Conservation (phyloP, 2,797 vertebrate species). For the Varecia variegata region DNA sequence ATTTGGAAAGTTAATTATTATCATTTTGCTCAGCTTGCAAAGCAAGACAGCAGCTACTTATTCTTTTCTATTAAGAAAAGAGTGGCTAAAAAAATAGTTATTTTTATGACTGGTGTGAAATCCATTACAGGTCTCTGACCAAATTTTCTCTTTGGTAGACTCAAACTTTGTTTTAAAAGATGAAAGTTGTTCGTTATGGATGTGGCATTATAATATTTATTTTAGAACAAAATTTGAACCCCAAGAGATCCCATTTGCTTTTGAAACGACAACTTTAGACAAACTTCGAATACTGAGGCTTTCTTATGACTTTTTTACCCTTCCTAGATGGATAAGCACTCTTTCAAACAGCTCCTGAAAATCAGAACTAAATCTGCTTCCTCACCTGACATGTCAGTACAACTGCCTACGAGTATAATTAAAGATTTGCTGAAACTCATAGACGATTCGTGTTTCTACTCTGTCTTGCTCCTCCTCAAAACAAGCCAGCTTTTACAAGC, state of each 20-base stretch:
- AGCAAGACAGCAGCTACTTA: neutral
- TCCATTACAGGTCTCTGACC: neutral
- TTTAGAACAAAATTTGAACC: neutral
- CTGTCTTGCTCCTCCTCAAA: neutral
- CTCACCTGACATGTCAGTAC: neutral
- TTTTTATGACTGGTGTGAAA: neutral
- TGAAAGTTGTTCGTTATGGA: neutral
- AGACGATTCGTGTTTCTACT: neutral
- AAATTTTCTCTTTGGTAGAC: neutral
- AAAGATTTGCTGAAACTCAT: neutral
- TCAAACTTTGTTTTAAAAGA: neutral
- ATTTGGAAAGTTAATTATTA: neutral
- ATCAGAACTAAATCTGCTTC: neutral
- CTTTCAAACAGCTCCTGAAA: neutral
- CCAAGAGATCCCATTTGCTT: neutral
- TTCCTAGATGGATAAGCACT: neutral
- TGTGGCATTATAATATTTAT: neutral
- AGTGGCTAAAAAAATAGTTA: neutral
- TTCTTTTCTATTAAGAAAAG: neutral
- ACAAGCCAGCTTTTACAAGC: neutral
- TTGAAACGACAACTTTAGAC: neutral
- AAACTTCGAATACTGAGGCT: neutral
- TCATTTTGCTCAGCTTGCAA: neutral
- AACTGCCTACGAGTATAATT: neutral
- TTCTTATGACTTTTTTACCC: neutral